Base-by-base conservation (phyloP, 2,113 vertebrate genomes). In the Dunckerocampus dactyliophorus region DNA sequence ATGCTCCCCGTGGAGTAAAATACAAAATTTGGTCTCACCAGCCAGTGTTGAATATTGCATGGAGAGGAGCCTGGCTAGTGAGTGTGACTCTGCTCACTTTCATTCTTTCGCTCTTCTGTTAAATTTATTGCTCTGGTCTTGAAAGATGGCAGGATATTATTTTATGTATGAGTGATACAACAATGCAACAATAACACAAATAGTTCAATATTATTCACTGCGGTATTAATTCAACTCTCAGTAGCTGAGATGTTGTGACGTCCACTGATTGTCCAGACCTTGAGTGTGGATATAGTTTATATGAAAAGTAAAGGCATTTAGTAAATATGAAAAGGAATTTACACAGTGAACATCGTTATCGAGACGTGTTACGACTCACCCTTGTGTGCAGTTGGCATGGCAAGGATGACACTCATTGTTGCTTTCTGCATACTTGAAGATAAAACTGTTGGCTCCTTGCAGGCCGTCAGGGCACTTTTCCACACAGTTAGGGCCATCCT, bases 401-500 rank as follows among this genome's bases (percentile, higher is more conserved):
- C 97, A 99, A 0, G 97, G 96, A 28, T 93, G 96, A 46, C 97
- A 99, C 72, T 98, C 95, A 1, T 90, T 92, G 71, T 97, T 95
- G 79, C 92, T 91, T 71, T 99, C 94, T 0, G 96, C 95, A 0
- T 97, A 99, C 83, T 99, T 99, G 88, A 98, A 99, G 74, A 99
- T 98, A 82, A 99, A 98, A 76, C 97, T 97, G 88, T 92, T 96
- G 57, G 96, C 90, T 1, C 96, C 95, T 75, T 99, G 96, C 47
- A 98, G 85, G 16, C 97, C 96, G 63, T 97, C 95, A 0, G 96
- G 96, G 69, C 97, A 99, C 80, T 98, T 99, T 62, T 99, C 97
- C 79, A 99, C 97, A 79, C 97, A 99, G 8, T 99, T 98, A 0
- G 96, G 96, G 34, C 97, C 97, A 42, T 99, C 97, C 73, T 99